Evolutionary conservation across 2,888 invertebrate species (phyloP).

Genomic region (Leptura quadrifasciata): DNA sequence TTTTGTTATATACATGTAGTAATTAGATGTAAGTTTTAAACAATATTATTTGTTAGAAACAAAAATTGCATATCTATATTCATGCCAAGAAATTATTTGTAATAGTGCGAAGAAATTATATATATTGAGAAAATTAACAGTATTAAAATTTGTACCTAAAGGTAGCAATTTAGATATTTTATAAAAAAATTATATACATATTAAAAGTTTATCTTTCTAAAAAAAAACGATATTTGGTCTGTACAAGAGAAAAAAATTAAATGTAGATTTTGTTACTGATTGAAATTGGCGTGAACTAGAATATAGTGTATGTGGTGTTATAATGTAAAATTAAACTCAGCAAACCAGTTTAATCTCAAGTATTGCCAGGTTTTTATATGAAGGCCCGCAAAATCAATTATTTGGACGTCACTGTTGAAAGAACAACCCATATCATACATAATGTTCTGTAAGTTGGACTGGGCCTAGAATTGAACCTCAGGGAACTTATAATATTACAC

Average conservation of each 20-base stretch:
- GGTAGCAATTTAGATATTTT: slow-evolving; percentile 74
- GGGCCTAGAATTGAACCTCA: slow-evolving; percentile 58
- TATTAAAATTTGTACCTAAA: slow-evolving; percentile 75
- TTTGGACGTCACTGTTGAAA: slow-evolving; percentile 8
- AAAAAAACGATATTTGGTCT: slow-evolving; percentile 69
- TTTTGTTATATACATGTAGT: slow-evolving; percentile 62
- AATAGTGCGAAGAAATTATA: slow-evolving; percentile 63
- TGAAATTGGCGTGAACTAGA: slow-evolving; percentile 71
- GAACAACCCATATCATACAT: slow-evolving; percentile 17
- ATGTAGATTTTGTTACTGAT: slow-evolving; percentile 72
- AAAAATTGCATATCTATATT: slow-evolving; percentile 71
- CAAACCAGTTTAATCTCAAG: slow-evolving; percentile 55
- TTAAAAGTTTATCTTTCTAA: slow-evolving; percentile 72
- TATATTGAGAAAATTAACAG: slow-evolving; percentile 71
- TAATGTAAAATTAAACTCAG: slow-evolving; percentile 59
- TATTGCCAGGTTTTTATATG: slow-evolving; percentile 21
- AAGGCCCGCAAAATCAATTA: slow-evolving; percentile 12
- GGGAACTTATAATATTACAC: slow-evolving; percentile 53
- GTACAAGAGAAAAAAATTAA: slow-evolving; percentile 62
- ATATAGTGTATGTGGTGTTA: slow-evolving; percentile 69
- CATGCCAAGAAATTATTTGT: slow-evolving; percentile 69
- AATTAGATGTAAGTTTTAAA: slow-evolving; percentile 61
- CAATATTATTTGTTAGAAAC: slow-evolving; percentile 64
- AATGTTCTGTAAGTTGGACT: slow-evolving; percentile 39
- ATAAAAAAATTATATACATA: slow-evolving; percentile 70